These are phyloP conservation scores for Atta cephalotes DNA, from an alignment of 1,140 invertebrate species.

Conservation along the genomic window DNA sequence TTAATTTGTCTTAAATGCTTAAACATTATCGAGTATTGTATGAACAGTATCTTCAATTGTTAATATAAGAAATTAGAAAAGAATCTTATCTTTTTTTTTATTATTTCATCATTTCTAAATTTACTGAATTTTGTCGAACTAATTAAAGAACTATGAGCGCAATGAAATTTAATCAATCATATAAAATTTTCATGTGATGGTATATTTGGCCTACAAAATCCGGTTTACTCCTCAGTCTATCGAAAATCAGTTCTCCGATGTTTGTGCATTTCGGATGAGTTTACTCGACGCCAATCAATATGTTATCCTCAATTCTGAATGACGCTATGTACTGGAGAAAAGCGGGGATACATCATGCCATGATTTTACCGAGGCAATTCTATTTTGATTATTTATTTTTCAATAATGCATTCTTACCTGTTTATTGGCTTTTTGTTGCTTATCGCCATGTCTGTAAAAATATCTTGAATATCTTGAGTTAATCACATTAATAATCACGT, in stretches of 20 bases:
- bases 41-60: background rate
- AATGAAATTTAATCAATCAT: slow-evolving; percentile 33
- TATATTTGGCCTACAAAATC: slow-evolving; percentile 66
- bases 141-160: slow-evolving; percentile 17
- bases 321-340: slow-evolving; percentile 16
- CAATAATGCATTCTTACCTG: background rate
- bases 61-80: background rate
- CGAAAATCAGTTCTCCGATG: slow-evolving; percentile 60
- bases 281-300: slow-evolving; percentile 53
- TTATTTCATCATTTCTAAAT: slow-evolving; percentile 7
- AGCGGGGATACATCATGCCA: background rate
- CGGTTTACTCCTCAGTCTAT: slow-evolving; percentile 52
- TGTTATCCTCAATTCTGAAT: slow-evolving; percentile 65
- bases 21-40: background rate
- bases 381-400: background rate
- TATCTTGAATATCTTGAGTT: background rate
- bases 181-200: slow-evolving; percentile 54
- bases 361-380: slow-evolving; percentile 1
- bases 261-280: slow-evolving; percentile 36
- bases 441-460: background rate
- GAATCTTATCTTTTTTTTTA: background rate
- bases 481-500: background rate
- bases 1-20: background rate
- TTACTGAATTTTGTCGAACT: background rate
- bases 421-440: background rate